phyloP scores from a whole-genome alignment of 2,113 vertebrate genomes.

The Alouatta palliata region DNA sequence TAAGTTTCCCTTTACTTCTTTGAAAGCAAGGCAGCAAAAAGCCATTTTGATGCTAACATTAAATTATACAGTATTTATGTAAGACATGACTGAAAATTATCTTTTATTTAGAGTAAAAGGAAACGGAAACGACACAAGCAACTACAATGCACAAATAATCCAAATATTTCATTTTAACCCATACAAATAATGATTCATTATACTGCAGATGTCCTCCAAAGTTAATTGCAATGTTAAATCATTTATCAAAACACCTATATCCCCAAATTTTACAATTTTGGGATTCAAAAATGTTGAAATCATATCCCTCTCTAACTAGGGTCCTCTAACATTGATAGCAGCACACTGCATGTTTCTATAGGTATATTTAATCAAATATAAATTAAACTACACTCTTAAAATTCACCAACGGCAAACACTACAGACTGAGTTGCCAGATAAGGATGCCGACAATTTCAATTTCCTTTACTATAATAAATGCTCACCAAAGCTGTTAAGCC shows the following conservation, averaged over 20 bases:
- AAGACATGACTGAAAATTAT: conserved; percentile 8
- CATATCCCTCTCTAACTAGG: neutral
- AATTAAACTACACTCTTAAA: conserved; percentile 23
- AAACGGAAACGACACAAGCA: neutral
- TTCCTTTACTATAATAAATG: conserved; percentile 13
- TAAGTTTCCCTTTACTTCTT: conserved; percentile 55
- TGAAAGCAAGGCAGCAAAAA: conserved; percentile 55
- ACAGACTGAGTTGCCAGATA: neutral
- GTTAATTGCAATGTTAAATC: neutral
- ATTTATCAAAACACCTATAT: conserved; percentile 2
- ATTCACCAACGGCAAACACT: neutral
- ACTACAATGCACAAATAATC: neutral
- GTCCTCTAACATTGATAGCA: neutral
- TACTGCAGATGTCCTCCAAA: conserved; percentile 5
- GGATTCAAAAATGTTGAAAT: neutral
- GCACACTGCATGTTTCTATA: neutral
- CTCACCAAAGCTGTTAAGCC: neutral
- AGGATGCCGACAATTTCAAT: conserved; percentile 12
- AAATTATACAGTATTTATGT: neutral
- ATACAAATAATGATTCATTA: conserved; percentile 2
- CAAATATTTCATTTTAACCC: conserved; percentile 38
- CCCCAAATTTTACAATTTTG: neutral
- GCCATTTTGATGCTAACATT: neutral
- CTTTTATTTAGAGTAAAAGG: conserved; percentile 12
- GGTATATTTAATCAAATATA: neutral